Percentiles rank a stretch among this genome's conserved stretches.
Conservation (phyloP, 2,888 invertebrate species). For the Hermaeophaga mercurialis region DNA sequence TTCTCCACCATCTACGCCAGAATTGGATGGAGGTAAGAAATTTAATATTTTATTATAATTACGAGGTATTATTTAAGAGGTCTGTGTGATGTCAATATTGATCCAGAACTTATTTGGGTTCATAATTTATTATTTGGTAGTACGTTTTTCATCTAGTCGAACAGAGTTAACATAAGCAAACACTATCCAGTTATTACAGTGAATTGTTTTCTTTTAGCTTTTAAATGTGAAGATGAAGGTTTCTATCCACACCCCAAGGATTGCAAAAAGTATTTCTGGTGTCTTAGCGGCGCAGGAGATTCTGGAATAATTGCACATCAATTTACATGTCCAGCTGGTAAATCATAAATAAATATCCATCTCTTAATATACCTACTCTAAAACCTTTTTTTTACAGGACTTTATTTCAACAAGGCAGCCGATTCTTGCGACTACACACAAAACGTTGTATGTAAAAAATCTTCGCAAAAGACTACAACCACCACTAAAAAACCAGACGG, state of each 20-base stretch:
- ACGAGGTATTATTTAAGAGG: too few species aligned
- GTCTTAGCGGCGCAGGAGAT: conserved; percentile 86
- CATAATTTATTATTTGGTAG: too few species aligned
- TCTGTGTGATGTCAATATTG: too few species aligned
- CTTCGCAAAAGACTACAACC: conserved; percentile 60
- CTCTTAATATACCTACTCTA: too few species aligned
- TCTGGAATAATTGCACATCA: conserved; percentile 90
- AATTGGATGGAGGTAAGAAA: conserved; percentile 76
- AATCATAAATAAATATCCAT: too few species aligned
- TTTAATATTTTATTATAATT: conserved; percentile 1
- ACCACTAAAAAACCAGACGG: conserved; percentile 58
- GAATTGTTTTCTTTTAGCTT: conserved; percentile 64
- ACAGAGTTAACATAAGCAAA: too few species aligned
- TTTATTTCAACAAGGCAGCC: conserved; percentile 88
- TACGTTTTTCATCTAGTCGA: too few species aligned
- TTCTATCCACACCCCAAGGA: conserved; percentile 91
- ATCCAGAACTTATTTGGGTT: too few species aligned
- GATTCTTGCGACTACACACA: conserved; percentile 92
- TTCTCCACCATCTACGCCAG: conserved; percentile 87
- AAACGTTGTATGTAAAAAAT: conserved; percentile 81
- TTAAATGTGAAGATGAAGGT: conserved; percentile 91
- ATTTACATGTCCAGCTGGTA: conserved; percentile 90
- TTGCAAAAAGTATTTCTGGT: conserved; percentile 96
- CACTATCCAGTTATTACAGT: too few species aligned
- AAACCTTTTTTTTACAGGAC: conserved; percentile 60